Evolutionary conservation across 2,888 invertebrate genomes (phyloP).

Genomic region (Blastobasis lacticolella): DNA sequence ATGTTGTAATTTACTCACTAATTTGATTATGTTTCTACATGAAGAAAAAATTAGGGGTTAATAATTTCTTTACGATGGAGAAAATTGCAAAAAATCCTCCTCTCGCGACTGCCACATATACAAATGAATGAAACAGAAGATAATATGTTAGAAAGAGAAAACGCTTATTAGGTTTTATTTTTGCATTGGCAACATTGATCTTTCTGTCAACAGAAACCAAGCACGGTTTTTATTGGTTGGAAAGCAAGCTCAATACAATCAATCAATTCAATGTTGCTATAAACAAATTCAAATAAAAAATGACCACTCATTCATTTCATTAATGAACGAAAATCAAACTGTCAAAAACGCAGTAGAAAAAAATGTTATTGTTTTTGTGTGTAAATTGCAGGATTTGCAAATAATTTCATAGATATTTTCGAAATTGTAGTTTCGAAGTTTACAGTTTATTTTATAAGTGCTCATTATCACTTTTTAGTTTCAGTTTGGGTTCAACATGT

Average conservation of each 20-base stretch:
- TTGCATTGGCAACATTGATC: background rate
- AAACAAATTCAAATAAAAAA: background rate
- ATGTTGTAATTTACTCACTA: constrained; percentile 50
- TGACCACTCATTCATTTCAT: background rate
- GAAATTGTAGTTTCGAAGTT: constrained; percentile 9
- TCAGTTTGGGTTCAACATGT: constrained; percentile 92
- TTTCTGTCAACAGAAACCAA: constrained; percentile 1
- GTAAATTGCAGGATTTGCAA: constrained; percentile 40
- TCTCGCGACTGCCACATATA: constrained; percentile 71
- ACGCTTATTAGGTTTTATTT: background rate
- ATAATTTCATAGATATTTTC: constrained; percentile 22
- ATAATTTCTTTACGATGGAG: constrained; percentile 39
- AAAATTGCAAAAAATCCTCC: constrained; percentile 52
- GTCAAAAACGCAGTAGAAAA: constrained; percentile 13
- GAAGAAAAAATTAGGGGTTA: constrained; percentile 39
- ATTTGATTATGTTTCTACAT: constrained; percentile 56
- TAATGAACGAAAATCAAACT: constrained; percentile 1
- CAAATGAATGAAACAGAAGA: constrained; percentile 65
- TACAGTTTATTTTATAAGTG: constrained; percentile 1
- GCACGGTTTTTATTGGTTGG: constrained; percentile 3
- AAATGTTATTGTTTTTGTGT: constrained; percentile 22
- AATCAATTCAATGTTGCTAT: no score
- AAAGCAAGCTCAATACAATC: no score
- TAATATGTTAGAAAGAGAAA: constrained; percentile 22
- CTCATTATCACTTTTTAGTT: constrained; percentile 64